These are phyloP conservation scores for Agrotis clavis DNA, from an alignment of 2,888 invertebrate species.

Conservation along the genomic window DNA sequence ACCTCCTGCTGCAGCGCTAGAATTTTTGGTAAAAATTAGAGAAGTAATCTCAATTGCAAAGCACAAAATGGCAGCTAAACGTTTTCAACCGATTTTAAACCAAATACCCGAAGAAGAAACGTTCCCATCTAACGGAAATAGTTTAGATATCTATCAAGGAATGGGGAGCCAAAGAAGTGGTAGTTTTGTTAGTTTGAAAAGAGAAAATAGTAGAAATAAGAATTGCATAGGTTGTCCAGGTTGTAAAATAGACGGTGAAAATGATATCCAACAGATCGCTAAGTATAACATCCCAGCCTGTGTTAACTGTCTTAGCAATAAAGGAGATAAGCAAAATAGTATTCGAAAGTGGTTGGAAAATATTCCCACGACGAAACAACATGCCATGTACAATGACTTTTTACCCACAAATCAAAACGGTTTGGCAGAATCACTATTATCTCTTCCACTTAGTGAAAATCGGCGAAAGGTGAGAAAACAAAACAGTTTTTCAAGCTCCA, in stretches of 20 bases:
- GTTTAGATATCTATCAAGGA: conserved; percentile 86
- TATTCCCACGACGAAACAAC: conserved; percentile 90
- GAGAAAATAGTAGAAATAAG: conserved; percentile 92
- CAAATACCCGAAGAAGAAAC: conserved; percentile 96
- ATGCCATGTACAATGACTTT: conserved; percentile 74
- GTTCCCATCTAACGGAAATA: conserved; percentile 86
- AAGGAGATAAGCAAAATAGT: conserved; percentile 94
- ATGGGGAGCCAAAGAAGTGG: conserved; percentile 89
- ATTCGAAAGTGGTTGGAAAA: conserved; percentile 95
- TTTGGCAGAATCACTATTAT: conserved; percentile 81
- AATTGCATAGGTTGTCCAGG: conserved; percentile 93
- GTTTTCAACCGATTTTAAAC: conserved; percentile 94
- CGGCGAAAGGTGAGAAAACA: conserved; percentile 80
- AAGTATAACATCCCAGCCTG: conserved; percentile 88
- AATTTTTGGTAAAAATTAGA: conserved; percentile 96
- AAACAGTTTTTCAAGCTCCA: conserved; percentile 81
- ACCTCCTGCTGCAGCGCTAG: conserved; percentile 97
- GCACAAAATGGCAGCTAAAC: conserved; percentile 96
- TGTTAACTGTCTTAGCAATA: conserved; percentile 88
- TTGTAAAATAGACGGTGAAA: conserved; percentile 85
- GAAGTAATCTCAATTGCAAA: conserved; percentile 97
- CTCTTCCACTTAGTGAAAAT: conserved; percentile 77
- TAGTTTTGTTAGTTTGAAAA: conserved; percentile 91
- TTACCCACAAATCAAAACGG: conserved; percentile 73
- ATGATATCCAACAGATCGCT: conserved; percentile 81